Conservation (phyloP, 2,113 vertebrate genomes). For the Rhabdornis inornatus region DNA sequence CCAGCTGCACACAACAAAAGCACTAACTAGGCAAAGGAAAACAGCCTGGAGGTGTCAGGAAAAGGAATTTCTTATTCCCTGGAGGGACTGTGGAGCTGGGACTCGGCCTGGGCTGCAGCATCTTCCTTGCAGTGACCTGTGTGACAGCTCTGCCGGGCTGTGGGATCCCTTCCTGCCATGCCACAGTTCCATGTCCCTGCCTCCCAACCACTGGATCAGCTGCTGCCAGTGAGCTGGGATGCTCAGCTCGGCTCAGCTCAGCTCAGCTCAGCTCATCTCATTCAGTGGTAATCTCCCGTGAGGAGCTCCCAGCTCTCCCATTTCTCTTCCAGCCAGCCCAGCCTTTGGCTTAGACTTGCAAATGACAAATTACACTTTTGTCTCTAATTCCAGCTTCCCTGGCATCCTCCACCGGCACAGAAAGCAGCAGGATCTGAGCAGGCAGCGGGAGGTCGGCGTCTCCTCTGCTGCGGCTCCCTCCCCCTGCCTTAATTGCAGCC, state of each 20-base stretch:
- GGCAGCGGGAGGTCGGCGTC: constrained; percentile 31
- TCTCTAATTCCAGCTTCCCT: constrained; percentile 42
- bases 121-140: background rate
- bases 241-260: background rate
- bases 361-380: constrained; percentile 32
- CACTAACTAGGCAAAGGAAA: background rate
- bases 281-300: background rate
- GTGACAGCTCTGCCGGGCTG: rapidly evolving
- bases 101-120: background rate
- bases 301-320: background rate
- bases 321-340: constrained; percentile 7
- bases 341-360: background rate
- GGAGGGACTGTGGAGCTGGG: rapidly evolving
- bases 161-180: background rate
- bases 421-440: constrained; percentile 23
- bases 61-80: background rate
- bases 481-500: constrained; percentile 59
- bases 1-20: background rate
- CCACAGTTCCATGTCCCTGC: rapidly evolving
- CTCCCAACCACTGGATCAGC: background rate
- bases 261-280: background rate
- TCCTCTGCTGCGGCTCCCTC: constrained; percentile 32
- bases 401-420: background rate
- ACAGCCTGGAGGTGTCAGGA: background rate
- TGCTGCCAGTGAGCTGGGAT: background rate